Evolutionary conservation across 53 echinoderm and acorn worm genomes (phyloP), one percentile per base, ranked within the genome.

Genomic region (Holothuria scabra): DNA sequence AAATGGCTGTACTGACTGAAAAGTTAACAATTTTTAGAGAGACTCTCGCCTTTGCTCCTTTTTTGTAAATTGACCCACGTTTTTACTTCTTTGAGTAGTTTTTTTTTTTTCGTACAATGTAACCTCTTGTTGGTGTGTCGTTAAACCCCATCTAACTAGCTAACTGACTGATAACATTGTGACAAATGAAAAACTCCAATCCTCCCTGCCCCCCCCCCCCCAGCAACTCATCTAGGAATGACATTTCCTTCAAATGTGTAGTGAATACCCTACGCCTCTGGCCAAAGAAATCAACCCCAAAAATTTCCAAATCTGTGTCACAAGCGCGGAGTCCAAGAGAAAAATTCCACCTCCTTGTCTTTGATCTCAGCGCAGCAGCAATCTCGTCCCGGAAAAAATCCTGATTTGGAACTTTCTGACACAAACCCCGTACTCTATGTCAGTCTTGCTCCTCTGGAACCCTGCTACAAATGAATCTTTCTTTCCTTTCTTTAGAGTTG

Each of bases 271-370:
- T 46, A 26, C 74, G 34, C 22, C 48, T 74, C 74, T 48, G 49
- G 7, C 8, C 74, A 74, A 74, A 74, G 18, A 6, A 52, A 46
- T 52, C 48, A 22, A 74, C 8, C 10, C 46, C 44, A 1, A 44
- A 74, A 46, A 74, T 74, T 16, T 46, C 74, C 0, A 74, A 49
- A 46, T 74, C 74, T 21, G 48, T 74, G 74, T 74, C 74, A 38
- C 13, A 24, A 21, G 74, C 74, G 49, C 74, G 49, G 12, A 74
- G 28, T 10, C 48, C 48, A 44, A 74, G 23, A 13, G 74, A 41
- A 28, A 74, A 74, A 21, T 20, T 41, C 20, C 22, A 46, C 24
- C 38, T 38, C 24, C 74, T 74, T 21, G 55, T 44, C 52, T 74
- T 30, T 64, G 21, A 64, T 5, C 14, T 6, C 3, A 64, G 30